A percentile compares a stretch with the other conserved stretches of the same genome.
Evolutionary conservation across 2,797 vertebrate genomes (phyloP).

Genomic region (Myotis daubentonii): DNA sequence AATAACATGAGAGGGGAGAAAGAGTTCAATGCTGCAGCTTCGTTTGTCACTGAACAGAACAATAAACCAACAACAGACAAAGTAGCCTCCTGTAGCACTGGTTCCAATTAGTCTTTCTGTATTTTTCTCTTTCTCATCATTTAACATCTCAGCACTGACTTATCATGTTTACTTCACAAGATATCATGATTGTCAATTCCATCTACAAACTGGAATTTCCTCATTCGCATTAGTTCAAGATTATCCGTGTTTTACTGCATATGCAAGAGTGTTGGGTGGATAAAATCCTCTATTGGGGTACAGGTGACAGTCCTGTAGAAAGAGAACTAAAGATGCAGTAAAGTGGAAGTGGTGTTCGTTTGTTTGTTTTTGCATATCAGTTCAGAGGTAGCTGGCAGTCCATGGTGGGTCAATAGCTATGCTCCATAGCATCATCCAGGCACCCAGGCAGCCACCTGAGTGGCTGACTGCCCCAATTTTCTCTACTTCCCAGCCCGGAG

Average conservation of each 20-base stretch:
- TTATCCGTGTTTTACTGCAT: background rate
- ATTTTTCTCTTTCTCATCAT: conserved; percentile 67
- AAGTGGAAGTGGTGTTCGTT: background rate
- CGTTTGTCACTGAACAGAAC: conserved; percentile 59
- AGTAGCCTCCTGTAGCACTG: conserved; percentile 55
- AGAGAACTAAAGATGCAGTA: background rate
- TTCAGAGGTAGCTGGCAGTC: background rate
- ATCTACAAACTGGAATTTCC: background rate
- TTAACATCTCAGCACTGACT: conserved; percentile 59
- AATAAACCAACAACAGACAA: conserved; percentile 64
- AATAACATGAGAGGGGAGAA: background rate
- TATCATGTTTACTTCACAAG: conserved; percentile 28
- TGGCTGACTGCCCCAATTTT: background rate
- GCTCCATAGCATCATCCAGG: background rate
- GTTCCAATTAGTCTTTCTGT: background rate
- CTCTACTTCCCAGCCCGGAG: background rate
- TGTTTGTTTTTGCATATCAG: background rate
- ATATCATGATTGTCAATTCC: background rate
- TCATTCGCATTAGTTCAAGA: background rate
- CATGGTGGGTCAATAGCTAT: background rate
- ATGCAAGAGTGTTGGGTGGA: background rate
- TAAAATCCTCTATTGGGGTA: background rate
- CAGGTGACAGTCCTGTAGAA: background rate
- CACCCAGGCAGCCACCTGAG: background rate
- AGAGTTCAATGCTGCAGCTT: conserved; percentile 66